Evolutionary conservation across 1,140 invertebrate genomes (phyloP).

Genomic region (Semibalanus balanoides): DNA sequence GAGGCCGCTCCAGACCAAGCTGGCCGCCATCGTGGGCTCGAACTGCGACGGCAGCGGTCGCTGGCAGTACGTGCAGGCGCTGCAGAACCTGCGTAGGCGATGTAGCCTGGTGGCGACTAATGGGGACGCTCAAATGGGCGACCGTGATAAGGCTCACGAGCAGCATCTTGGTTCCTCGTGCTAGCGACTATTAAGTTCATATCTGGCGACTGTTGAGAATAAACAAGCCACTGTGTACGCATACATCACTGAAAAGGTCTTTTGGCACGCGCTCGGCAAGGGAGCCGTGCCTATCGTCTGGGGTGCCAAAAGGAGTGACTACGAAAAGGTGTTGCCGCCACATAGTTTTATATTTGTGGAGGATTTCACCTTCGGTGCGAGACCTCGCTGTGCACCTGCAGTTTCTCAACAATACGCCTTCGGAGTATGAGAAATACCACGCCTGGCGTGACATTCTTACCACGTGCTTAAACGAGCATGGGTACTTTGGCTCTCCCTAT

Average conservation of each 20-base stretch:
- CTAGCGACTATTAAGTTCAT: constrained; percentile 53
- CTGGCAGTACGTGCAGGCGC: constrained; percentile 41
- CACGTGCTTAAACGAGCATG: constrained; percentile 41
- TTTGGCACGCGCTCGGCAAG: constrained; percentile 30
- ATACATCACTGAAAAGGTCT: constrained; percentile 56
- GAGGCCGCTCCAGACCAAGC: constrained; percentile 17
- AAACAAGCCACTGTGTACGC: constrained; percentile 50
- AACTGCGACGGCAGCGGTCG: constrained; percentile 43
- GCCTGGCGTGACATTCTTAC: constrained; percentile 22
- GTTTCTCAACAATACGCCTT: constrained; percentile 18
- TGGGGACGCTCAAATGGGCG: constrained; percentile 36
- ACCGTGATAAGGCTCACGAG: constrained; percentile 40
- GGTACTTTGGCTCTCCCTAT: constrained; percentile 44
- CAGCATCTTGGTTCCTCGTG: no score
- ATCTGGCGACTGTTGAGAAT: constrained; percentile 61
- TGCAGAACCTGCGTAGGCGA: constrained; percentile 39
- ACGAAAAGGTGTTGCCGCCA: constrained; percentile 25
- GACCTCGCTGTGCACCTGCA: constrained; percentile 27
- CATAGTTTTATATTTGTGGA: constrained; percentile 30
- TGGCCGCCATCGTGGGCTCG: constrained; percentile 44
- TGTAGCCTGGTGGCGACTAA: constrained; percentile 41
- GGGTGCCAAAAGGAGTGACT: constrained; percentile 31
- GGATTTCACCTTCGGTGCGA: constrained; percentile 26
- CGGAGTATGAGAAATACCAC: constrained; percentile 24
- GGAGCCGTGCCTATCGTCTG: constrained; percentile 35